Conservation (phyloP, 2,113 vertebrate species). For the Pan troglodytes region NHGRI_mPanTro3-v2.1_pri NC_072416.2:81780501-81781000, state of each 20-base stretch:
- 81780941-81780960: not conserved
- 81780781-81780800: accelerated
- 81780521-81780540: accelerated
- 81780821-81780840: not conserved
- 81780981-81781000: not conserved
- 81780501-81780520: too few relatives aligned
- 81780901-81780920: too few relatives aligned
- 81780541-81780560: too few relatives aligned
- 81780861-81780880: too few relatives aligned
- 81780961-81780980: too few relatives aligned
- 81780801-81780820: not conserved
- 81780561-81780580: not conserved
- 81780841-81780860: not conserved
- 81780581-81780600: not conserved
- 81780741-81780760: not conserved
- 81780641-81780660: not conserved
- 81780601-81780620: not conserved
- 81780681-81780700: not conserved
- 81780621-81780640: not conserved
- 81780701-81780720: not conserved
- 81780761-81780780: not conserved
- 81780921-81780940: too few relatives aligned
- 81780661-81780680: not conserved
- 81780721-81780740: not conserved
- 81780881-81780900: not conserved